These are phyloP conservation scores for Cephalopholis sonnerati DNA, from an alignment of 2,113 vertebrate genomes.

Conservation along the genomic window DNA sequence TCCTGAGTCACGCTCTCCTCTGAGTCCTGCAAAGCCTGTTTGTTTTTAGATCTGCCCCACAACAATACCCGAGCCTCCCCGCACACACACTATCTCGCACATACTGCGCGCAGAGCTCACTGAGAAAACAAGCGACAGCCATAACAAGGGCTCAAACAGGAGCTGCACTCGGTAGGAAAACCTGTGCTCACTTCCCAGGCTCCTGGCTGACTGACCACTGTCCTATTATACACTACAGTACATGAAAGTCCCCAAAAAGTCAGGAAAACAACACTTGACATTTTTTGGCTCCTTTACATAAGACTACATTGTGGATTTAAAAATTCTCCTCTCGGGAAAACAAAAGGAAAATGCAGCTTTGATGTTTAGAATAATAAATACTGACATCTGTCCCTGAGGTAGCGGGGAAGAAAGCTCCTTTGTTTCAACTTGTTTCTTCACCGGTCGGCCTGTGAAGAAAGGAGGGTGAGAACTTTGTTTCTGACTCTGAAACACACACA, in stretches of 20 bases:
- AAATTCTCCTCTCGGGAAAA: slow-evolving; percentile 59
- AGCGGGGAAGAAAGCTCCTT: slow-evolving; percentile 71
- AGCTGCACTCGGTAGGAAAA: slow-evolving; percentile 73
- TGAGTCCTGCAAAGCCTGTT: slow-evolving; percentile 70
- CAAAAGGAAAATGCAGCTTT: slow-evolving; percentile 81
- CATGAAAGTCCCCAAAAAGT: slow-evolving; percentile 82
- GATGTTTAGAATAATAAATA: slow-evolving; percentile 85
- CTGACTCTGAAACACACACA: slow-evolving; percentile 44
- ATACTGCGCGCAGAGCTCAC: slow-evolving; percentile 53
- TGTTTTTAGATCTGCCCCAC: slow-evolving; percentile 79
- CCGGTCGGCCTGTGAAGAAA: slow-evolving; percentile 51
- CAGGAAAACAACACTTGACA: slow-evolving; percentile 77
- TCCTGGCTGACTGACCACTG: slow-evolving; percentile 73
- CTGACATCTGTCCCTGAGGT: slow-evolving; percentile 71
- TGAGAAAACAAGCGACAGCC: slow-evolving; percentile 82
- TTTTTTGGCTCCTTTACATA: slow-evolving; percentile 76
- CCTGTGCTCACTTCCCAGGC: slow-evolving; percentile 74
- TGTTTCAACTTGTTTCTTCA: slow-evolving; percentile 76
- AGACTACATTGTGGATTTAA: slow-evolving; percentile 75
- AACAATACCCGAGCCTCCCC: slow-evolving; percentile 70
- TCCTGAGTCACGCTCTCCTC: slow-evolving; percentile 68
- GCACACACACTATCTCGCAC: slow-evolving; percentile 64
- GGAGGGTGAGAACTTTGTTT: slow-evolving; percentile 53
- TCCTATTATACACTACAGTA: slow-evolving; percentile 65
- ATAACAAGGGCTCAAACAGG: slow-evolving; percentile 78